A percentile compares a stretch with the other conserved stretches of the same genome.
Conservation (phyloP, 2,113 vertebrate species). For the Monopterus albus region DNA sequence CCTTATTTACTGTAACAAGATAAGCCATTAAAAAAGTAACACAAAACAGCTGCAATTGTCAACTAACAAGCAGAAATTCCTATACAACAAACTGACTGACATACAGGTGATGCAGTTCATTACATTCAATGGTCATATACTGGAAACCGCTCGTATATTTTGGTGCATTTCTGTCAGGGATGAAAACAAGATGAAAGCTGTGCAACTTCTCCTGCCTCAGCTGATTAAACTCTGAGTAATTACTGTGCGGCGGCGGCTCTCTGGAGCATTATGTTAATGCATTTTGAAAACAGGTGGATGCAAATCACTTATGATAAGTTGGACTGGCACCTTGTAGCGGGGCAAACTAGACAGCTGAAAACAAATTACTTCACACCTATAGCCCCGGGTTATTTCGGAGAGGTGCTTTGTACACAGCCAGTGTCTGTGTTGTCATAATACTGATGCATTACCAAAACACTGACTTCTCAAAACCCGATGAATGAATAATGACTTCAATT, state of each 20-base stretch:
- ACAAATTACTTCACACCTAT: conserved; percentile 70
- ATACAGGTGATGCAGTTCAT: not conserved
- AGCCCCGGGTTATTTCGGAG: conserved; percentile 68
- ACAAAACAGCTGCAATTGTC: no score
- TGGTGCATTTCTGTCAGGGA: conserved; percentile 3
- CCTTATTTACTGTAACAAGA: conserved; percentile 17
- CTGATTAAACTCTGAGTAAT: conserved; percentile 64
- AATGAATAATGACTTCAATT: conserved; percentile 47
- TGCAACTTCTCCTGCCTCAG: conserved; percentile 32
- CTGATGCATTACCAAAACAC: conserved; percentile 69
- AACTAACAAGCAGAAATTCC: not conserved
- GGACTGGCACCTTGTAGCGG: conserved; percentile 52
- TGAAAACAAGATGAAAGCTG: conserved; percentile 11
- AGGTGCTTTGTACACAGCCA: conserved; percentile 75
- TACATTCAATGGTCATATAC: not conserved
- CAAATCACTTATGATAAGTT: conserved; percentile 61
- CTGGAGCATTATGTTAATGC: conserved; percentile 56
- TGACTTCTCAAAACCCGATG: conserved; percentile 38
- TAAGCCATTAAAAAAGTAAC: not conserved
- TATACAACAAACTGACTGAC: not conserved
- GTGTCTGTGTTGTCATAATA: conserved; percentile 67
- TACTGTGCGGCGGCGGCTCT: conserved; percentile 44
- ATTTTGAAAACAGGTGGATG: conserved; percentile 62
- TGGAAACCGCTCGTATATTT: conserved; percentile 28
- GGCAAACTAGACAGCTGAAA: conserved; percentile 52